These are phyloP conservation scores for Ptychobarbus kaznakovi DNA, from an alignment of 2,797 vertebrate genomes.

Conservation along the genomic window DNA sequence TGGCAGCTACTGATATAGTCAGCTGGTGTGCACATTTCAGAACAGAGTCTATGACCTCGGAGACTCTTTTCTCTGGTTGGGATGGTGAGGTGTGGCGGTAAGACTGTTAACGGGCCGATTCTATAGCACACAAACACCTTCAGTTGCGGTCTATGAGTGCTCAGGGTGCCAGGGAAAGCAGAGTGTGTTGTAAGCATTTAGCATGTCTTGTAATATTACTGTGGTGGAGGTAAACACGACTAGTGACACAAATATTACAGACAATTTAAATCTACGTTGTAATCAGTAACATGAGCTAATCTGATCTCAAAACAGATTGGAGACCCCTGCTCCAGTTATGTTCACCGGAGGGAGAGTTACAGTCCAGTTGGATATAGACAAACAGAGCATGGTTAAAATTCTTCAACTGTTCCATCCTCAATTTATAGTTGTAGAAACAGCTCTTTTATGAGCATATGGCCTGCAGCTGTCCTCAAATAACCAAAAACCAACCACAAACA, in stretches of 20 bases:
- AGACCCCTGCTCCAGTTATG: background rate
- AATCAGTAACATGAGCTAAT: background rate
- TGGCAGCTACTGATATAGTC: conserved; percentile 68
- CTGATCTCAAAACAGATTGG: background rate
- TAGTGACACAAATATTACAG: background rate
- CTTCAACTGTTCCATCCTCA: conserved; percentile 55
- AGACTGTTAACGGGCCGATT: conserved; percentile 36
- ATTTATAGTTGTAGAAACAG: conserved; percentile 57
- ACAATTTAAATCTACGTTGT: background rate
- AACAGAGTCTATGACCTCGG: conserved; percentile 50
- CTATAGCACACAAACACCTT: conserved; percentile 55
- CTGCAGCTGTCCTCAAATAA: conserved; percentile 64
- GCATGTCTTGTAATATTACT: background rate
- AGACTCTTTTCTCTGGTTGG: conserved; percentile 43
- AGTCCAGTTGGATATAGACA: conserved; percentile 45
- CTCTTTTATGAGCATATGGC: conserved; percentile 64
- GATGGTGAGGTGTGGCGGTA: conserved; percentile 49
- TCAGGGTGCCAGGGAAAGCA: background rate
- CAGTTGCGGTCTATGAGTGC: background rate
- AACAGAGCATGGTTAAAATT: conserved; percentile 55
- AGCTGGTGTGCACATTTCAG: conserved; percentile 71
- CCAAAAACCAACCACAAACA: conserved; percentile 59
- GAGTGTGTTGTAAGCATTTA: background rate
- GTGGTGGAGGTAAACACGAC: background rate
- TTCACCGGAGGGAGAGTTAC: background rate